Evolutionary conservation across 1,140 invertebrate genomes (phyloP).

Genomic region (Plectus sambesii): DNA sequence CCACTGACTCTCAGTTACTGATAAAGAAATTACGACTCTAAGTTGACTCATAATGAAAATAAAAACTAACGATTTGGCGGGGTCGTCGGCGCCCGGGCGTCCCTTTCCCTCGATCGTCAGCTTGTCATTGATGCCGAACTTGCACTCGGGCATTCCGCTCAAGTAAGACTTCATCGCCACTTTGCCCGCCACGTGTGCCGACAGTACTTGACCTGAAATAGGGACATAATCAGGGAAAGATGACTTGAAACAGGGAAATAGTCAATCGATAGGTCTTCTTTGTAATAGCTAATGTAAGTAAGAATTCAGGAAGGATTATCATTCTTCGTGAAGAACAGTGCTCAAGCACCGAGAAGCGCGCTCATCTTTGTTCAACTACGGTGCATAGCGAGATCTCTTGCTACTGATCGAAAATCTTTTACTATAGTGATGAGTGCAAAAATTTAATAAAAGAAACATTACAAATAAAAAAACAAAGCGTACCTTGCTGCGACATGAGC

Average conservation of each 20-base stretch:
- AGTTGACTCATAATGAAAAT: not conserved
- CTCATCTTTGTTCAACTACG: not conserved
- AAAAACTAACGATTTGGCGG: conserved; percentile 55
- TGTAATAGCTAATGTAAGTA: not conserved
- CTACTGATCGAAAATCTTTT: too few relatives aligned
- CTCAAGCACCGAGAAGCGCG: too few relatives aligned
- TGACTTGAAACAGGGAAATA: too few relatives aligned
- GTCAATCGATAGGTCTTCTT: too few relatives aligned
- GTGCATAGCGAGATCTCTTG: too few relatives aligned
- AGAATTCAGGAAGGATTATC: too few relatives aligned
- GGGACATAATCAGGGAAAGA: too few relatives aligned
- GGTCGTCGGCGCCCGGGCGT: conserved; percentile 62
- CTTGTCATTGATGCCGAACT: conserved; percentile 98
- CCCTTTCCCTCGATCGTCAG: conserved; percentile 94
- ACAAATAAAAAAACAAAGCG: conserved; percentile 10
- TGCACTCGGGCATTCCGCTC: conserved; percentile 98
- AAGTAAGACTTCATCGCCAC: conserved; percentile 98
- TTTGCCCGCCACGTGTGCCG: conserved; percentile 92
- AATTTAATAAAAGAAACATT: not conserved
- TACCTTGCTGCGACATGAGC: conserved; percentile 93
- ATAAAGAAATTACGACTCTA: too few relatives aligned
- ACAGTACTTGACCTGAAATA: conserved; percentile 75
- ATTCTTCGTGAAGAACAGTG: conserved; percentile 7
- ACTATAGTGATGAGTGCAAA: not conserved
- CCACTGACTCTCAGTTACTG: too few relatives aligned